Conservation (phyloP, 92 coral and sea anemone species). For the Plumapathes pennacea region DNA sequence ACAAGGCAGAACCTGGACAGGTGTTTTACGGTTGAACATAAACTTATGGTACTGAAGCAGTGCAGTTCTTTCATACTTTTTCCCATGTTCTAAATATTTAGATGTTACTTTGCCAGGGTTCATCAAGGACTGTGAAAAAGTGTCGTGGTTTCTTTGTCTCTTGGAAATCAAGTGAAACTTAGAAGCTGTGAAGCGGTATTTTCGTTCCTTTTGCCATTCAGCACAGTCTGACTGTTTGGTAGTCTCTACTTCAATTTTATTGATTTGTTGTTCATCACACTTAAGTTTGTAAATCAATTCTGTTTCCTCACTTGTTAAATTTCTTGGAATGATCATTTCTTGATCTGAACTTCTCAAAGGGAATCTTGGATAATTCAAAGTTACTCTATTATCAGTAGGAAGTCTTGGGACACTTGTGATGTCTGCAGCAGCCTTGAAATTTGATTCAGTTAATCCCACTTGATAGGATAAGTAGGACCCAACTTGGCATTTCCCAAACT, state of each 20-base stretch:
- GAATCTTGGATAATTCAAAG: conserved; percentile 43
- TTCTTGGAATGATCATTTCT: conserved; percentile 23
- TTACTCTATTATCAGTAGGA: conserved; percentile 2
- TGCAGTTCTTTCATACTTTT: conserved; percentile 45
- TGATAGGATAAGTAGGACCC: conserved; percentile 41
- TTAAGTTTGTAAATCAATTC: too few species aligned
- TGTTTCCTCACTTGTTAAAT: too few species aligned
- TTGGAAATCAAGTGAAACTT: conserved; percentile 31
- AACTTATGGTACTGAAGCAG: conserved; percentile 43
- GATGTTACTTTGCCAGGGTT: conserved; percentile 24
- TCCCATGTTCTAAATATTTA: conserved; percentile 35
- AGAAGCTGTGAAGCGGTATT: conserved; percentile 44
- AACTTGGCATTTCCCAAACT: too few species aligned
- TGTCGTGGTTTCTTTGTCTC: conserved; percentile 40
- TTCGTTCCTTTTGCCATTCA: conserved; percentile 36
- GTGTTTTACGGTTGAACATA: conserved; percentile 27
- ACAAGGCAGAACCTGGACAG: conserved; percentile 29
- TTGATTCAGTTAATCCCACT: conserved; percentile 41
- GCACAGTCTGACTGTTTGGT: conserved; percentile 33
- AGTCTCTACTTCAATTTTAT: conserved; percentile 40
- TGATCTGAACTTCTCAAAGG: conserved; percentile 40
- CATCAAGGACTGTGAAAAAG: conserved; percentile 21
- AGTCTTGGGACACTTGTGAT: conserved; percentile 7
- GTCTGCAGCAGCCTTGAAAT: conserved; percentile 33
- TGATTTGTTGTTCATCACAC: conserved; percentile 33